Conservation (phyloP, 1,140 invertebrate genomes). For the Tetragonula clypearis region DNA sequence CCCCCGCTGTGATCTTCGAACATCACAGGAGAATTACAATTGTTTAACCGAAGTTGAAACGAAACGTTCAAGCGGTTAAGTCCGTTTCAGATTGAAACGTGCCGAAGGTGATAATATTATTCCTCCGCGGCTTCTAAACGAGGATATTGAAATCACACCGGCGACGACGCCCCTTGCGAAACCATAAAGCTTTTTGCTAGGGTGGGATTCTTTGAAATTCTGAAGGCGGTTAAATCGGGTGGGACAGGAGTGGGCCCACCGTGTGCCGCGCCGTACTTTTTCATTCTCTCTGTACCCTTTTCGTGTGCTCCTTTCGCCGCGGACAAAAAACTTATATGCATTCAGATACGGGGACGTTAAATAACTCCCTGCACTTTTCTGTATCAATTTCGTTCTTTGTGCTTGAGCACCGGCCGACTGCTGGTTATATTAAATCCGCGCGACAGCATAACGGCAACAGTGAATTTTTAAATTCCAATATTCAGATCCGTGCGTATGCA, state of each 20-base stretch:
- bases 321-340: conserved; percentile 19
- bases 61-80: too few relatives aligned
- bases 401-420: background rate
- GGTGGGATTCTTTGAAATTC: conserved; percentile 3
- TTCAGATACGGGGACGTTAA: conserved; percentile 21
- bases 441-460: conserved; percentile 16
- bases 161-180: background rate
- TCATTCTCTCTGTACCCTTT: background rate
- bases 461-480: conserved; percentile 47
- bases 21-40: background rate
- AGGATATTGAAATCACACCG: background rate
- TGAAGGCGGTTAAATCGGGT: conserved; percentile 15
- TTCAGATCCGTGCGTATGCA: background rate
- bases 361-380: conserved; percentile 25
- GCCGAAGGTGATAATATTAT: background rate
- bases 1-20: background rate
- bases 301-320: background rate
- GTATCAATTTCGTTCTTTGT: conserved; percentile 37
- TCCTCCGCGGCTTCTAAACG: background rate
- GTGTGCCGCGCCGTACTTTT: background rate
- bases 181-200: background rate
- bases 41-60: background rate
- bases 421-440: conserved; percentile 32
- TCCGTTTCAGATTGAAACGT: background rate
- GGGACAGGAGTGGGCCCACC: background rate